phyloP scores from a whole-genome alignment of 2,113 vertebrate genomes.

The Labeo rohita region DNA sequence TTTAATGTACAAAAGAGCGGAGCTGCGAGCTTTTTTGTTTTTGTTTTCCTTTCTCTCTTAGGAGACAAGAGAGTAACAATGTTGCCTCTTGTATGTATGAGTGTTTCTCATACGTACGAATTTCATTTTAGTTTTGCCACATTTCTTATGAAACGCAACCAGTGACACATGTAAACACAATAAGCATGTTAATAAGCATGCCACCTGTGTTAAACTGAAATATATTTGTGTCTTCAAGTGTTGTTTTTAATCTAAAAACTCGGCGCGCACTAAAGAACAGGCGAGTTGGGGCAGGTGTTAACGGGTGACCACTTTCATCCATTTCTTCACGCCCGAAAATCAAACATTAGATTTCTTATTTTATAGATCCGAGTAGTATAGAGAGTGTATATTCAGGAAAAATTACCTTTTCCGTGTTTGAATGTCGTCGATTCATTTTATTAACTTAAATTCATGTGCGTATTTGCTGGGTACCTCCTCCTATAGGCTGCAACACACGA shows the following conservation, averaged over 20 bases:
- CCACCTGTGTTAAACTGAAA: neutral
- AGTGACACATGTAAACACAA: neutral
- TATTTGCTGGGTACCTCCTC: neutral
- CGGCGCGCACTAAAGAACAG: conserved; percentile 72
- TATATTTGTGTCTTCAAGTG: neutral
- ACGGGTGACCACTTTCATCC: conserved; percentile 77
- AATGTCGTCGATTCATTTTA: conserved; percentile 10
- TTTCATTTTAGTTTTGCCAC: conserved; percentile 25
- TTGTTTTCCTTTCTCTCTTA: neutral
- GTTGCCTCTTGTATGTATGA: conserved; percentile 36
- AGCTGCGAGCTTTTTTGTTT: neutral
- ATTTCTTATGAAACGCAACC: neutral
- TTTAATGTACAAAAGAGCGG: neutral
- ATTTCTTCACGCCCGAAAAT: conserved; percentile 56
- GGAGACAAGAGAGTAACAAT: conserved; percentile 38
- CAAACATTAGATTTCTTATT: conserved; percentile 65
- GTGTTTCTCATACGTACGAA: neutral
- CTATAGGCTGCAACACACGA: neutral
- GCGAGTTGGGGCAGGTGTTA: conserved; percentile 78
- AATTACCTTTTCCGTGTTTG: neutral
- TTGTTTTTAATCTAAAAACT: conserved; percentile 61
- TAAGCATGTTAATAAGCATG: neutral
- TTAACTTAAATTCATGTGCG: conserved; percentile 50
- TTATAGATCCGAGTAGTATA: conserved; percentile 81
- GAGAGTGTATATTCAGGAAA: conserved; percentile 17